Evolutionary conservation across 1,140 invertebrate species (phyloP).

Genomic region (Stenopsyche tienmushanensis): DNA sequence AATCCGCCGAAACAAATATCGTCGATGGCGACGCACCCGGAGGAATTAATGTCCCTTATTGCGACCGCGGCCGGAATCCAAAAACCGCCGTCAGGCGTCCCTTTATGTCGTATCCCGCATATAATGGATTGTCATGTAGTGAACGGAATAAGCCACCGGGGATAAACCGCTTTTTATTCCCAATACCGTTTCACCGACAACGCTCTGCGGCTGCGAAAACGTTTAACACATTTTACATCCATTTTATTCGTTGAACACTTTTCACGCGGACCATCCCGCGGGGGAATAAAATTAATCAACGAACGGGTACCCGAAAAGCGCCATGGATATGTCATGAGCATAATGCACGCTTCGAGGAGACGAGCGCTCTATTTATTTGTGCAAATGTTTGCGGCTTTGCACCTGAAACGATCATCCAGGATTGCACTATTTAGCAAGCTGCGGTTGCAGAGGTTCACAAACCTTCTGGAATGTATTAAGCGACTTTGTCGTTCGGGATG

Average conservation of each 20-base stretch:
- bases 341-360: not conserved
- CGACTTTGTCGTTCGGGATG: too few species aligned
- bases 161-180: too few species aligned
- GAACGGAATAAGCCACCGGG: too few species aligned
- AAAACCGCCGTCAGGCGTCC: too few species aligned
- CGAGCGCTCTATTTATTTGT: not conserved
- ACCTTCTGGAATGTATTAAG: not conserved
- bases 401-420: not conserved
- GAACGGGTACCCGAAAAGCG: not conserved
- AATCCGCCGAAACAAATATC: not conserved
- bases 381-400: not conserved
- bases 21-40: not conserved
- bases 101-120: too few species aligned
- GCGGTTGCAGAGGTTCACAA: not conserved
- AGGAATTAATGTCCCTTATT: not conserved
- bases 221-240: slow-evolving; percentile 11
- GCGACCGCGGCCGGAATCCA: too few species aligned
- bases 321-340: not conserved
- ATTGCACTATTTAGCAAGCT: not conserved
- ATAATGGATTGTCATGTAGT: too few species aligned
- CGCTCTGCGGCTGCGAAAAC: slow-evolving; percentile 5
- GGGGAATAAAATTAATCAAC: slow-evolving; percentile 23
- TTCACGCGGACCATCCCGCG: not conserved
- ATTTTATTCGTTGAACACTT: slow-evolving; percentile 15
- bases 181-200: not conserved